A percentile compares a stretch with the other conserved stretches of the same genome.
phyloP scores from a whole-genome alignment of 2,113 vertebrate species.

The Platysteira castanea region DNA sequence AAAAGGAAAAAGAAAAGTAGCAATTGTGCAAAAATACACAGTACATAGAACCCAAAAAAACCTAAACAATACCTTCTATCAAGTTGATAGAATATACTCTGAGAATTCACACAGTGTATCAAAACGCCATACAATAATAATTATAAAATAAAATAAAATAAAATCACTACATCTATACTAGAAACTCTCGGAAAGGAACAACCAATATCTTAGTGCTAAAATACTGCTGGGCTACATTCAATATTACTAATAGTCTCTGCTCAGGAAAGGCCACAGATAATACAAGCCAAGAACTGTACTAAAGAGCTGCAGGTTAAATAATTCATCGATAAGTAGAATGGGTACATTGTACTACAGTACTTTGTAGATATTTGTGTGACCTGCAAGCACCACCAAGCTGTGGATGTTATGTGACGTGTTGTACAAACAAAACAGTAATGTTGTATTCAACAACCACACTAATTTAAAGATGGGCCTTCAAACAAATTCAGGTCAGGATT shows the following conservation, averaged over 20 bases:
- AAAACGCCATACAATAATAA: not conserved
- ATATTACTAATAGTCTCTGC: not conserved
- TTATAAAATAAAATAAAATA: not conserved
- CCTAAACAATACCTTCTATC: not conserved
- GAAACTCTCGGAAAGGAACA: not conserved
- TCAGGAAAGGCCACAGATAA: not conserved
- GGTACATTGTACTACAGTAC: not conserved
- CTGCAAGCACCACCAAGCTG: not conserved
- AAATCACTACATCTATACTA: not conserved
- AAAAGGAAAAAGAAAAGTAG: not conserved
- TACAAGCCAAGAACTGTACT: not conserved
- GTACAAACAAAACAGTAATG: not conserved
- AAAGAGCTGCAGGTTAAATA: not conserved
- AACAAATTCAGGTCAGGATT: not conserved
- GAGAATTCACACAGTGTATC: not conserved
- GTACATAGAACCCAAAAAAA: fast-evolving
- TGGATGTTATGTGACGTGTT: not conserved
- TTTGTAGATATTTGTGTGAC: not conserved
- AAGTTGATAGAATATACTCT: not conserved
- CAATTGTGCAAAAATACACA: not conserved
- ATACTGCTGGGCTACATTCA: not conserved
- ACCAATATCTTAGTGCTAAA: not conserved
- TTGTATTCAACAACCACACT: not conserved
- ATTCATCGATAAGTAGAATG: not conserved
- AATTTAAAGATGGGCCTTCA: not conserved